Evolutionary conservation across 2,888 invertebrate genomes (phyloP), one percentile per base, ranked within the genome.

Genomic region (Acrobasis suavella): DNA sequence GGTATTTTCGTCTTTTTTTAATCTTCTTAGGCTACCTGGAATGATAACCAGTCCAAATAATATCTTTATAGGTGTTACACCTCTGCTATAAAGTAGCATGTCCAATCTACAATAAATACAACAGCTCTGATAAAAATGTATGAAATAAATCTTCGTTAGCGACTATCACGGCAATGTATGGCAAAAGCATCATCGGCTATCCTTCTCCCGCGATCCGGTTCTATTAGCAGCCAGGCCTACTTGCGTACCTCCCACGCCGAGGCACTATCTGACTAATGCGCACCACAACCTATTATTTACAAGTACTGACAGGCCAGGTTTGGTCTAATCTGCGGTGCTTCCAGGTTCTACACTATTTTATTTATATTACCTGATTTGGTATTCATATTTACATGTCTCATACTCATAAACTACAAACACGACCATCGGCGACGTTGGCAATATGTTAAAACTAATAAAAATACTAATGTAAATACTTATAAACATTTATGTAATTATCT

Each of bases 251-350:
- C 83, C 85, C 85, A 85, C 83, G 75, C 75, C 68, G 68, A 69
- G 70, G 74, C 72, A 77, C 78, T 75, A 82, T 82, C 87, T 89
- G 87, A 89, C 85, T 87, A 88, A 89, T 88, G 87, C 80, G 78
- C 80, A 77, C 82, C 78, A 79, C 76, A 72, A 72, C 69, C 83
- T 80, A 87, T 87, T 89, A 89, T 85, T 91, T 89, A 86, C 83
- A 74, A 69, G 72, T 65, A 70, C 62, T 62, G 62, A 54, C 60
- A 52, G 70, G 81, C 81, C 84, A 75, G 81, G 83, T 83, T 81
- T 73, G 72, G 67, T 76, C 80, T 83, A 80, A 84, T 84, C 84
- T 79, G 78, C 74, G 73, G 73, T 75, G 76, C 77, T 69, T 52
- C 61, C 64, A 58, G 59, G 64, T 63, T 63, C 66, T 66, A 69